phyloP scores from a whole-genome alignment of 2,797 vertebrate species.

The Simalia tracyae region DNA sequence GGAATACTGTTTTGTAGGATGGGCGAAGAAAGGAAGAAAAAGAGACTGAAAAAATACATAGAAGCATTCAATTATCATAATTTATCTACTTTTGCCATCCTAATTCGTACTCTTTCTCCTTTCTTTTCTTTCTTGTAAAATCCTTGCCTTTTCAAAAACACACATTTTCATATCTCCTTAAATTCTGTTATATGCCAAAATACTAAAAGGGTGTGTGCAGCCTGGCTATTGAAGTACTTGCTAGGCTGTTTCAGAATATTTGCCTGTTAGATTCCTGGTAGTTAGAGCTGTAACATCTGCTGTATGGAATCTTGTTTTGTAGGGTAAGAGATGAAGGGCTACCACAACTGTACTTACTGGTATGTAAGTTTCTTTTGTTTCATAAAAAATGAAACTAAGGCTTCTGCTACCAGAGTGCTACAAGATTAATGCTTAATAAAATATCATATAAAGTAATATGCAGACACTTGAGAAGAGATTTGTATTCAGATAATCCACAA shows the following conservation, averaged over 20 bases:
- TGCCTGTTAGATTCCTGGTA: conserved; percentile 68
- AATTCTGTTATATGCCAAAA: conserved; percentile 54
- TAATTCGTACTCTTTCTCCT: conserved; percentile 58
- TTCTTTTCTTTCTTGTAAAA: conserved; percentile 58
- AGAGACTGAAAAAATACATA: conserved; percentile 63
- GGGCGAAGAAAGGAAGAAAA: conserved; percentile 65
- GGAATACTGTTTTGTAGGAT: conserved; percentile 71
- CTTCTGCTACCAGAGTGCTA: conserved; percentile 29
- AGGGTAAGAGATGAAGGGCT: conserved; percentile 70
- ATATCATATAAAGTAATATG: background rate
- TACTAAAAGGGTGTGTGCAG: conserved; percentile 29
- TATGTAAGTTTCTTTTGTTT: conserved; percentile 74
- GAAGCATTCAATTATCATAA: conserved; percentile 67
- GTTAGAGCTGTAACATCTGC: conserved; percentile 71
- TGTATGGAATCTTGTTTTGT: conserved; percentile 75
- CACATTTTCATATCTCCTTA: conserved; percentile 61
- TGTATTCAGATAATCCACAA: background rate
- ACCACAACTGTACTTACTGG: conserved; percentile 71
- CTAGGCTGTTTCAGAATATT: conserved; percentile 68
- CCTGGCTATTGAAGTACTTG: conserved; percentile 63
- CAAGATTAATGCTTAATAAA: conserved; percentile 14
- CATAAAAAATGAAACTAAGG: conserved; percentile 60
- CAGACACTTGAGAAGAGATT: conserved; percentile 5
- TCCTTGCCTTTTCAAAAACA: conserved; percentile 61
- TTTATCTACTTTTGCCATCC: conserved; percentile 68